A percentile compares a stretch with the other conserved stretches of the same genome.
Evolutionary conservation across 2,113 vertebrate genomes (phyloP).

Genomic region (Nothocercus nigrocapillus): DNA sequence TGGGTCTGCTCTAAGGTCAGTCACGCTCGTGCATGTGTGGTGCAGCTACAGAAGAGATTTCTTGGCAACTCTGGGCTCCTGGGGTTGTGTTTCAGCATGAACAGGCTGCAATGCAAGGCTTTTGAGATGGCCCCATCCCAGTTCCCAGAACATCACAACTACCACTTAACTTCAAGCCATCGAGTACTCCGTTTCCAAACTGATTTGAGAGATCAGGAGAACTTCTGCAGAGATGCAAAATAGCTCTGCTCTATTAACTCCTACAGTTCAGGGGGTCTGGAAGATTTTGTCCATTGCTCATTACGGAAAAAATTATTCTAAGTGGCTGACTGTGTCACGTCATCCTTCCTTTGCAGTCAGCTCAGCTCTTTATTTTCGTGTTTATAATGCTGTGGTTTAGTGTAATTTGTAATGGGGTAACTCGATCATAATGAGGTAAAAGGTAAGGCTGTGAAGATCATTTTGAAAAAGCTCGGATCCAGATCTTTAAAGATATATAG

Average conservation of each 20-base stretch:
- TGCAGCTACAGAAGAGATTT: not conserved
- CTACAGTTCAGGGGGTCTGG: not conserved
- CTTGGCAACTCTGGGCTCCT: not conserved
- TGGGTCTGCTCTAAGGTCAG: not conserved
- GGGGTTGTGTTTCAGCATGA: not conserved
- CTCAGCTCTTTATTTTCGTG: not conserved
- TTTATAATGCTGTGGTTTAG: not conserved
- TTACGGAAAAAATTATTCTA: not conserved
- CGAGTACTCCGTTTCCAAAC: not conserved
- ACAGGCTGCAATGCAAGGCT: not conserved
- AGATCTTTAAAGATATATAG: not conserved
- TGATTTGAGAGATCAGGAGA: not conserved
- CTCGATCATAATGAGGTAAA: not conserved
- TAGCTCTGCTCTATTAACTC: not conserved
- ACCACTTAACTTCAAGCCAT: not conserved
- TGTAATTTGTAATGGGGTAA: not conserved
- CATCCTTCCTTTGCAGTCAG: not conserved
- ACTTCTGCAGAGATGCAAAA: not conserved
- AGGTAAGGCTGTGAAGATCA: not conserved
- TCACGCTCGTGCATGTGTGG: not conserved
- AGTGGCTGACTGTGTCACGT: not conserved
- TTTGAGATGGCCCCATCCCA: not conserved
- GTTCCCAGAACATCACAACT: not conserved
- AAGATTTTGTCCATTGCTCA: not conserved
- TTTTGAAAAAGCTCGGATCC: not conserved